A percentile compares a stretch with the other conserved stretches of the same genome.
These are phyloP conservation scores for Mus spretus DNA, from an alignment of 2,797 vertebrate species.

Conservation along the genomic window DNA sequence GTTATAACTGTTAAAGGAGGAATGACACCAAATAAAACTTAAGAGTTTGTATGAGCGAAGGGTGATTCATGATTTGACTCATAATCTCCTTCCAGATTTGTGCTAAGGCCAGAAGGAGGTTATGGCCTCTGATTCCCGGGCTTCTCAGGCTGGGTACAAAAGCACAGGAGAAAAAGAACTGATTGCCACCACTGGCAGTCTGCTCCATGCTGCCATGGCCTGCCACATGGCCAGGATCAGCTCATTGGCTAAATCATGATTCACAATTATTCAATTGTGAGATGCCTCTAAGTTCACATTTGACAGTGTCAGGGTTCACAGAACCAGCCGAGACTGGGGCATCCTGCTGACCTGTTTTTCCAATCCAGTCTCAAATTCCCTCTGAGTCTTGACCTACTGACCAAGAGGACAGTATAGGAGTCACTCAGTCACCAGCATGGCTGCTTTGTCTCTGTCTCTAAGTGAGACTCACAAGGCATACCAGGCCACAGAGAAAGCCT, in stretches of 20 bases:
- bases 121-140: background rate
- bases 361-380: no score
- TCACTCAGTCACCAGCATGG: background rate
- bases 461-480: no score
- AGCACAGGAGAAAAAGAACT: background rate
- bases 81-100: background rate
- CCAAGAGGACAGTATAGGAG: no score
- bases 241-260: background rate
- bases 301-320: background rate
- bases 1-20: background rate
- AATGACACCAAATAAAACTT: background rate
- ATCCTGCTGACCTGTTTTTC: background rate
- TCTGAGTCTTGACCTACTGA: background rate
- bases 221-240: background rate
- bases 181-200: no score
- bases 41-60: background rate
- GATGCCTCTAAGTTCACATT: no score
- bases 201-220: no score
- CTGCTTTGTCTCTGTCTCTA: background rate
- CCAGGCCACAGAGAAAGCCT: background rate
- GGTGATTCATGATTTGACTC: background rate
- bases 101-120: background rate
- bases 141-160: background rate
- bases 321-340: background rate
- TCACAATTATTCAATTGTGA: background rate